Percentiles rank a stretch among this genome's conserved stretches.
Evolutionary conservation across 35 echinoderm and acorn worm genomes (phyloP).

Genomic region (Chiridota heheva): DNA sequence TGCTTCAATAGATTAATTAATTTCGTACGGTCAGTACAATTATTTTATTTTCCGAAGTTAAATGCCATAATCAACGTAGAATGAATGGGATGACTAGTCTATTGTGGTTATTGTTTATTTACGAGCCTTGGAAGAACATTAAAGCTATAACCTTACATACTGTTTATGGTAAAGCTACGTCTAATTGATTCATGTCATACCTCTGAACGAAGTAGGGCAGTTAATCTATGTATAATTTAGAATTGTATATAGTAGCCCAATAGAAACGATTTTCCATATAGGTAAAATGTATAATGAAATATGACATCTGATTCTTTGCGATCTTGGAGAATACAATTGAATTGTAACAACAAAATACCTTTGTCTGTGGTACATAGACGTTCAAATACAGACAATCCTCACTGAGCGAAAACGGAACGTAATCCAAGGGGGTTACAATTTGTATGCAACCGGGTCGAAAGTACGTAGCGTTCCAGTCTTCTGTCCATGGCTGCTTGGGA

Average conservation of each 20-base stretch:
- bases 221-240: background rate
- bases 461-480: constrained; percentile 20
- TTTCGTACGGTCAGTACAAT: too few relatives aligned
- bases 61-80: too few relatives aligned
- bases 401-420: background rate
- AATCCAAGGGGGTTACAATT: background rate
- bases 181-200: too few relatives aligned
- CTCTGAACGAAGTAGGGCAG: background rate
- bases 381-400: constrained; percentile 37
- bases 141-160: too few relatives aligned
- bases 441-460: constrained; percentile 53
- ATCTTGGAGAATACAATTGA: background rate
- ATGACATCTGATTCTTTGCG: background rate
- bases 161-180: too few relatives aligned
- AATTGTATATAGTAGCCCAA: background rate
- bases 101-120: too few relatives aligned
- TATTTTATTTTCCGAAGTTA: too few relatives aligned
- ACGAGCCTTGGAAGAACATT: too few relatives aligned
- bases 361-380: constrained; percentile 20
- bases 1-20: too few relatives aligned
- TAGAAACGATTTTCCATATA: background rate
- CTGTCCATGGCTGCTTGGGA: constrained; percentile 42
- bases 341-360: background rate
- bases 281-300: background rate
- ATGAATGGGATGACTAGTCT: too few relatives aligned